Percentiles rank a stretch among this genome's conserved stretches.
Conservation (phyloP, 2,113 vertebrate genomes). For the Colistium nudipinnis region DNA sequence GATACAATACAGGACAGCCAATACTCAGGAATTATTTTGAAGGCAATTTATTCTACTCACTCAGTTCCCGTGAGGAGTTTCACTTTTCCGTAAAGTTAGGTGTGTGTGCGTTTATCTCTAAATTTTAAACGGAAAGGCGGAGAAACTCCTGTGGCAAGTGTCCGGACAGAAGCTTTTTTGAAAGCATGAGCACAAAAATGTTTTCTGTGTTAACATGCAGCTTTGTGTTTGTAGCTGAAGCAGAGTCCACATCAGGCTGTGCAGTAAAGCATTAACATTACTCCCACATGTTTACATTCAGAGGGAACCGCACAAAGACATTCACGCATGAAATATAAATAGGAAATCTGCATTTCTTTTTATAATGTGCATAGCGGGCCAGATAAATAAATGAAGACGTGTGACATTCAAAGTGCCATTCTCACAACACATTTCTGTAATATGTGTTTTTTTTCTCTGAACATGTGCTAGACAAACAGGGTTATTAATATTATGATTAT, state of each 20-base stretch:
- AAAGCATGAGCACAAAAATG: neutral
- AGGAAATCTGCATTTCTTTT: neutral
- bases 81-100: neutral
- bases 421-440: neutral
- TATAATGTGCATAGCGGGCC: neutral
- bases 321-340: constrained; percentile 1
- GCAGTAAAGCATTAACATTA: neutral
- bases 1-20: constrained; percentile 62
- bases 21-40: neutral
- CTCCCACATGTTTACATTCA: constrained; percentile 18
- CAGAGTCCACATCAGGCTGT: neutral
- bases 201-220: neutral
- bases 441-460: too few species aligned
- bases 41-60: neutral
- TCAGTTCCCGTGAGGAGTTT: neutral
- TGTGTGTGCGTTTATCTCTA: neutral
- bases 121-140: neutral
- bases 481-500: too few species aligned
- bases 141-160: neutral
- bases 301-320: neutral
- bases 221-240: neutral
- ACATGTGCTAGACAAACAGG: too few species aligned
- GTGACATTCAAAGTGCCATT: constrained; percentile 1
- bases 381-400: constrained; percentile 13
- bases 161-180: neutral